Percentiles rank a stretch among this genome's conserved stretches.
These are phyloP conservation scores for Mizuhopecten yessoensis DNA, from an alignment of 1,140 invertebrate species.

Conservation along the genomic window DNA sequence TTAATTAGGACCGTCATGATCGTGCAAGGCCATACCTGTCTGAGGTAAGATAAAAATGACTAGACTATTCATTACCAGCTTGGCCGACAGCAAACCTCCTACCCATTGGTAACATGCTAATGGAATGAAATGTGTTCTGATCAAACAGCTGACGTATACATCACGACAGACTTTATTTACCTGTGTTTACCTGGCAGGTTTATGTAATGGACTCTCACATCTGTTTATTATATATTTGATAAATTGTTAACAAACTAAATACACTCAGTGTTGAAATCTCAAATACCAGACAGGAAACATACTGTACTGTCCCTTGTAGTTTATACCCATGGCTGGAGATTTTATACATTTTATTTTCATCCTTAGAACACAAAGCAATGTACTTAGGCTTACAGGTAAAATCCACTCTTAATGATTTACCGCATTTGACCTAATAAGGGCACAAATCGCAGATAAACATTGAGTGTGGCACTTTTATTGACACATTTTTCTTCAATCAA, in stretches of 20 bases:
- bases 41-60: no score
- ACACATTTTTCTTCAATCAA: no score
- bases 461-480: no score
- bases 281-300: background rate
- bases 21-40: no score
- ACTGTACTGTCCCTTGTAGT: background rate
- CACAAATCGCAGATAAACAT: background rate
- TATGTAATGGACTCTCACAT: background rate
- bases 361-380: background rate
- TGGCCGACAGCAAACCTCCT: background rate
- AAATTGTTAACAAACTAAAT: background rate
- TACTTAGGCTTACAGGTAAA: background rate
- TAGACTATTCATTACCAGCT: no score
- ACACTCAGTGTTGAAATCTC: background rate
- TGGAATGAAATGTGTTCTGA: constrained; percentile 4
- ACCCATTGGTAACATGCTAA: background rate
- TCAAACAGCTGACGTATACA: background rate
- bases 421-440: background rate
- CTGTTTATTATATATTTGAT: background rate
- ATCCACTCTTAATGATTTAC: background rate
- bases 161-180: background rate
- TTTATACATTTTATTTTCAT: background rate
- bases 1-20: no score
- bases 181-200: constrained; percentile 16
- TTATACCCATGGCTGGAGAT: background rate